Base-by-base conservation (phyloP, 2,888 invertebrate genomes). In the Sclerodermus sp. region DNA sequence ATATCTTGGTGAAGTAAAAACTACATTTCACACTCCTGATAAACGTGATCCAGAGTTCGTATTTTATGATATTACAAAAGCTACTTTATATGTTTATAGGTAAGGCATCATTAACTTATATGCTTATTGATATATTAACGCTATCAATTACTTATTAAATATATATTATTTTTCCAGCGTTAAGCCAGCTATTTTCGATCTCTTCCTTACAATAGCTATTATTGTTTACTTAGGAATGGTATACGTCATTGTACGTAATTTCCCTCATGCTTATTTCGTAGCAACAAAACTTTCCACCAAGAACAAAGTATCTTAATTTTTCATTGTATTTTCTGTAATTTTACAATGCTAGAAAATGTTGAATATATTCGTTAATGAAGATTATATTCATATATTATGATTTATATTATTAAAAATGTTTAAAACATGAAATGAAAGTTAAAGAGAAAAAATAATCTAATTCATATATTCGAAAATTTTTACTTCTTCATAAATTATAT, bases 111-210 rank as follows among this genome's bases (percentile, higher is more conserved):
- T 14, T 39, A 12, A 6, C 34, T 38, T 38, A 14, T 31, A 46
- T n/a, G n/a, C n/a, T n/a, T n/a, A n/a, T n/a, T n/a, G n/a, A 31
- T 18, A 39, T 45, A 30, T 31, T 39, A 34, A n/a, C 10, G 13
- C 12, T 34, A 38, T 47, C 1, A 12, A 34, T n/a, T 34, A 8
- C 10, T 34, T 34, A 34, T 4, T 34, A 34, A 34, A 13, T 23
- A 23, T 23, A 43, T 16, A 9, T 55, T 29, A 59, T 47, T 52
- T 54, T 85, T 87, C 66, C 84, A 93, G 94, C 77, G 96, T 97
- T 5, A 98, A 98, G 76, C 98, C 98, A 56, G 98, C 98, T 9
- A 89, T 97, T 49, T 98, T 98, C 81, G 98, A 99, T 83, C 86
- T 99, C 66, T 89, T 98, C 65, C 83, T 98, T 12, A 96, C 96